These are phyloP conservation scores for Holotrichia oblita DNA, from an alignment of 1,140 invertebrate genomes.

Conservation along the genomic window DNA sequence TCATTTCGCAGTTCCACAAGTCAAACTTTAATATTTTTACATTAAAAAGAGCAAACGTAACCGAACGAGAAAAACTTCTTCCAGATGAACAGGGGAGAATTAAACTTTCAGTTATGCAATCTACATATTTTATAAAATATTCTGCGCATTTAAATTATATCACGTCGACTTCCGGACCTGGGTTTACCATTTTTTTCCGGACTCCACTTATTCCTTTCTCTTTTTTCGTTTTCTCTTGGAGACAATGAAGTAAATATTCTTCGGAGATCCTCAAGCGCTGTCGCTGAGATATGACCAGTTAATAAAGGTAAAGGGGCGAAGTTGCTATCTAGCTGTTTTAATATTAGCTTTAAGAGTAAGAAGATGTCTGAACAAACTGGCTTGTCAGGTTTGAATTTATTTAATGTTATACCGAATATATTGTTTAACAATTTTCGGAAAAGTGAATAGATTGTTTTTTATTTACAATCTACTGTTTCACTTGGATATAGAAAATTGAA, in stretches of 20 bases:
- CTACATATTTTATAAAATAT: slow-evolving; percentile 36
- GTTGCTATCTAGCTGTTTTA: not conserved
- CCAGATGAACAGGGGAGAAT: slow-evolving; percentile 25
- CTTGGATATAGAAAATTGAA: too few species aligned
- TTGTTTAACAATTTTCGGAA: too few species aligned
- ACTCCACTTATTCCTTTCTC: not conserved
- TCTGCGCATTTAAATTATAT: slow-evolving; percentile 28
- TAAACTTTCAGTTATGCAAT: slow-evolving; percentile 35
- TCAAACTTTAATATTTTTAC: slow-evolving; percentile 37
- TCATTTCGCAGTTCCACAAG: slow-evolving; percentile 31
- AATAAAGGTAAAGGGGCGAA: not conserved
- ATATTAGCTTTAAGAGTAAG: not conserved
- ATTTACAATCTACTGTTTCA: too few species aligned
- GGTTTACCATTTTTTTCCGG: not conserved
- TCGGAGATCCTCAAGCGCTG: not conserved
- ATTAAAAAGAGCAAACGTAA: slow-evolving; percentile 26
- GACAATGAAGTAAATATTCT: not conserved
- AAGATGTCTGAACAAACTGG: too few species aligned
- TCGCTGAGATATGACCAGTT: not conserved
- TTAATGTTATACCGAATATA: too few species aligned
- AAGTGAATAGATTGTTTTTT: too few species aligned
- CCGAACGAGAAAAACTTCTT: slow-evolving; percentile 27
- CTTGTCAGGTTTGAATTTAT: too few species aligned
- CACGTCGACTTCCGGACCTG: not conserved
- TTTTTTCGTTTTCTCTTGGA: not conserved